Evolutionary conservation across 2,113 vertebrate genomes (phyloP).

Genomic region (Ptychochromis oligacanthus): DNA sequence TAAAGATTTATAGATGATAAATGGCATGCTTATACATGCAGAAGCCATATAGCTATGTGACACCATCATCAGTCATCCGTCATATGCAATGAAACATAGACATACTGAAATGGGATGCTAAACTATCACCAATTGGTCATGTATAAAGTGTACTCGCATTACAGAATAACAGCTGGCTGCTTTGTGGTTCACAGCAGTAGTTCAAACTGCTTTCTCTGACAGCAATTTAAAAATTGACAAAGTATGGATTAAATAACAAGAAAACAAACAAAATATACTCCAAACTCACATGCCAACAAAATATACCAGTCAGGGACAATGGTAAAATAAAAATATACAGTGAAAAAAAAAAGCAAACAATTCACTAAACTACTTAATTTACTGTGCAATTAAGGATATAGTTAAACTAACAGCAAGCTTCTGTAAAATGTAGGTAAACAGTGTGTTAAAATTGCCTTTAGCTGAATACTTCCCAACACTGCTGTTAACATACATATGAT

Average conservation of each 20-base stretch:
- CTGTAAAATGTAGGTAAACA: not conserved
- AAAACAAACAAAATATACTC: no score
- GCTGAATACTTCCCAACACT: not conserved
- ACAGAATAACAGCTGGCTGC: no score
- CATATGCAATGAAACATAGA: not conserved
- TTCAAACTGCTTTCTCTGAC: no score
- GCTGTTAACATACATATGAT: not conserved
- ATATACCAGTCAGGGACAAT: no score
- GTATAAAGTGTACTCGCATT: no score
- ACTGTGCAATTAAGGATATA: not conserved
- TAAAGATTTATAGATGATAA: not conserved
- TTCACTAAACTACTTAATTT: not conserved
- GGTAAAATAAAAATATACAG: no score
- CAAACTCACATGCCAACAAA: no score
- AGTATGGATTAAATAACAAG: no score
- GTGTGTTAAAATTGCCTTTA: not conserved
- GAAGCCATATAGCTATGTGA: not conserved
- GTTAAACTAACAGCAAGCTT: not conserved
- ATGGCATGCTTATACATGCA: not conserved
- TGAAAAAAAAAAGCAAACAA: no score
- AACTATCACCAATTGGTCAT: no score
- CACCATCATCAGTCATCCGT: not conserved
- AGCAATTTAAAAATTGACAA: no score
- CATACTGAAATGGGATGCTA: not conserved
- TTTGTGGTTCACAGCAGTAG: no score